phyloP scores from a whole-genome alignment of 1,140 invertebrate species.

The Brachionus sp. region DNA sequence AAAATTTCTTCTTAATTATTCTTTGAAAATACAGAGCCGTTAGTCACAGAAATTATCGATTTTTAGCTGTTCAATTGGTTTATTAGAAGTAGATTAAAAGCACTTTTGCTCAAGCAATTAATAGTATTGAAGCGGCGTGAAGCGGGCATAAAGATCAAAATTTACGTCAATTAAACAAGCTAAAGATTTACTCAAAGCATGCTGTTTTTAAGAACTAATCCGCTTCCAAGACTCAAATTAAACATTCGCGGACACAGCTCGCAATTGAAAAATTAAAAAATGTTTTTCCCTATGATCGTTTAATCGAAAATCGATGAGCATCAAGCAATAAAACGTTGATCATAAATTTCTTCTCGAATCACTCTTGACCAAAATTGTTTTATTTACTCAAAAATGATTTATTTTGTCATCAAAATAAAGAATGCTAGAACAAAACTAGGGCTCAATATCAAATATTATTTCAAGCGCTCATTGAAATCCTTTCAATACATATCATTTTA shows the following conservation, averaged over 20 bases:
- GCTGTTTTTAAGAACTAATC: neutral
- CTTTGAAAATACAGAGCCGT: neutral
- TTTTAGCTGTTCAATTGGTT: slow-evolving; percentile 27
- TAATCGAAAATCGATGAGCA: neutral
- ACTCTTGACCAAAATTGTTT: neutral
- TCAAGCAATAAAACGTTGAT: neutral
- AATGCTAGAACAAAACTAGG: neutral
- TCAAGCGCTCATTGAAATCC: neutral
- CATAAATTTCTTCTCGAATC: neutral
- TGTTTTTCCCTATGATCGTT: neutral
- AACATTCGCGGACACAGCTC: neutral
- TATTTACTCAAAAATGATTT: slow-evolving; percentile 21
- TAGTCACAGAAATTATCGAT: neutral
- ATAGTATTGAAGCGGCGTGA: neutral
- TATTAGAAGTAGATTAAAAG: neutral
- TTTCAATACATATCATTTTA: slow-evolving; percentile 22
- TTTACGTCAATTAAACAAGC: neutral
- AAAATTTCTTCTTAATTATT: too few species aligned
- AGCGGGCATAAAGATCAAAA: slow-evolving; percentile 31
- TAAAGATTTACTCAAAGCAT: slow-evolving; percentile 8
- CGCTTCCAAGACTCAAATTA: neutral
- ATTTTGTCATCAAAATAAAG: neutral
- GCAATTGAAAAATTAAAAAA: neutral
- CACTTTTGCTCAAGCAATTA: neutral
- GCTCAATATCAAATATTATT: neutral